Conservation (phyloP, 2,888 invertebrate species). For the Trichogramma evanescens region DNA sequence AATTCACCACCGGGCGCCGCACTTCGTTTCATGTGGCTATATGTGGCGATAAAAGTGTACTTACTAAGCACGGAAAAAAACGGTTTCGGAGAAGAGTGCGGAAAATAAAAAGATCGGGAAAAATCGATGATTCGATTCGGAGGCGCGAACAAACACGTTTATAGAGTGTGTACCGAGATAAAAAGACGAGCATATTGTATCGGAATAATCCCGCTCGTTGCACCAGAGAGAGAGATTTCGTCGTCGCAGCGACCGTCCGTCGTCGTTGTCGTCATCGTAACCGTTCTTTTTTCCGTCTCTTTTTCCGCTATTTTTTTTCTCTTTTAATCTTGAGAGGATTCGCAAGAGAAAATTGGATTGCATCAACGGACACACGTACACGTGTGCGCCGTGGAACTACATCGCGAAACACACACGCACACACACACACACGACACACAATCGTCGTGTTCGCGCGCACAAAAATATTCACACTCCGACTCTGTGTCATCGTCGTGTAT, state of each 20-base stretch:
- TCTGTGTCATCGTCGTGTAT: no score
- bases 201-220: no score
- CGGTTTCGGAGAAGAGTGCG: no score
- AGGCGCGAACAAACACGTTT: background rate
- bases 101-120: no score
- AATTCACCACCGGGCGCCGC: background rate
- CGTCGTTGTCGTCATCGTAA: background rate
- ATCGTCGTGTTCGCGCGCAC: no score
- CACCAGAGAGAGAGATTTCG: background rate
- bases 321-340: conserved; percentile 21
- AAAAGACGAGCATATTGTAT: no score
- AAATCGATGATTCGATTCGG: background rate
- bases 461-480: no score
- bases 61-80: no score
- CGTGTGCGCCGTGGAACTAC: no score
- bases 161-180: background rate
- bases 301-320: background rate
- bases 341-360: conserved; percentile 19
- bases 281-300: background rate
- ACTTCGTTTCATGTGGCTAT: background rate
- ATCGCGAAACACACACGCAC: no score
- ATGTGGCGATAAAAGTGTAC: background rate
- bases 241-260: background rate
- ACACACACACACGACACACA: no score
- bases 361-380: background rate